Evolutionary conservation across 2,113 vertebrate genomes (phyloP).

Genomic region (Montifringilla adamsi): DNA sequence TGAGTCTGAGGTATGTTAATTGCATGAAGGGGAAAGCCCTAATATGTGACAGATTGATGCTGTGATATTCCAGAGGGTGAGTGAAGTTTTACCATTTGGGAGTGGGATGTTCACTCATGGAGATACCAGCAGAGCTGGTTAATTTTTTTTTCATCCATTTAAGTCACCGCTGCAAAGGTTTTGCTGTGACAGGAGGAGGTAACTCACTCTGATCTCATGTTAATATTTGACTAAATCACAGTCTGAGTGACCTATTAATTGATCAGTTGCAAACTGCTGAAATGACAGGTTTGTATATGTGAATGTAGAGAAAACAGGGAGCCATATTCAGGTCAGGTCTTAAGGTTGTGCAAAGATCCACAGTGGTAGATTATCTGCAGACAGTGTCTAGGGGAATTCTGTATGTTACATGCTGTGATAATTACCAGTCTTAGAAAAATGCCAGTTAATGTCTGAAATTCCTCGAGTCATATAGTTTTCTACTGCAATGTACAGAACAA

Average conservation of each 20-base stretch:
- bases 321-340: not conserved
- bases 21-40: not conserved
- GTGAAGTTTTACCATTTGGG: not conserved
- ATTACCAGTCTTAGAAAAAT: not conserved
- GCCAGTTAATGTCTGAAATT: not conserved
- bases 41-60: conserved; percentile 37
- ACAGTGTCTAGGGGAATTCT: not conserved
- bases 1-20: not conserved
- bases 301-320: not conserved
- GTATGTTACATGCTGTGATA: not conserved
- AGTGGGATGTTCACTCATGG: not conserved
- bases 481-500: not conserved
- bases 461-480: not conserved
- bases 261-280: conserved; percentile 41
- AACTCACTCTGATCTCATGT: not conserved
- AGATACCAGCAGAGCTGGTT: not conserved
- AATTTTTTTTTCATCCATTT: not conserved
- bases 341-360: not conserved
- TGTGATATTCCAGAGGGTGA: not conserved
- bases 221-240: conserved; percentile 39
- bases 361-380: not conserved
- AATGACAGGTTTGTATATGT: not conserved
- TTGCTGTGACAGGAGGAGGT: not conserved
- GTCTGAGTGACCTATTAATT: conserved; percentile 47
- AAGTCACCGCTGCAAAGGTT: not conserved